Evolutionary conservation across 1,140 invertebrate genomes (phyloP), one percentile per base, ranked within the genome.

Genomic region (Drosophila biarmipes): DNA sequence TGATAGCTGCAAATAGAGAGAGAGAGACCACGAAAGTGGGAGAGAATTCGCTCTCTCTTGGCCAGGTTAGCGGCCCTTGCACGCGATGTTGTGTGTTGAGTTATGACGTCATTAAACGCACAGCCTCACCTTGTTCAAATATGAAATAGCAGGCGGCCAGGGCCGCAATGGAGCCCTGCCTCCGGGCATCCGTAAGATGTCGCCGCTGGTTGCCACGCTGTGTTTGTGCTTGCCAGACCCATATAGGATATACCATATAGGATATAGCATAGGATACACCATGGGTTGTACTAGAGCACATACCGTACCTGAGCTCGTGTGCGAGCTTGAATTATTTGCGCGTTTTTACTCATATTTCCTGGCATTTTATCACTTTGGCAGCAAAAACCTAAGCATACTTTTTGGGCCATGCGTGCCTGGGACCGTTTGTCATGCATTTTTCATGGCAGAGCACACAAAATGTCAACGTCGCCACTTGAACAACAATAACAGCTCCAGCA

Each of bases 351-450:
- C 78, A 81, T 64, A 77, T 77, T 80, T 76, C 64, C 71, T 64
- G 67, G 59, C 53, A 69, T 72, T 80, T 78, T 78, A 78, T 71
- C 78, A 80, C 73, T 64, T 54, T 75, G 55, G 29, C 15, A 58
- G 72, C 52, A 67, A 75, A 76, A 76, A 67, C 73, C 54, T 57
- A 67, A 76, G 62, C 73, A 67, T 59, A 76, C 73, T 59, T 76
- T 76, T 76, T 55, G 62, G 73, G 73, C 40, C 34, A 76, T 76
- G 64, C 64, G 74, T 80, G 68, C 84, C 69, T 87, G 73, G 62
- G 68, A 67, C 78, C 69, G 73, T 87, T 86, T 87, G 78, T 86
- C 82, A 86, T 86, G 82, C 82, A 86, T 86, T 86, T 86, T 86
- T 86, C 82, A 86, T 86, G 61, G 48, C 29, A 34, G 24, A 63